Percentiles rank a stretch among this genome's conserved stretches.
phyloP scores from a whole-genome alignment of 2,888 invertebrate species.

The Apamea monoglypha region DNA sequence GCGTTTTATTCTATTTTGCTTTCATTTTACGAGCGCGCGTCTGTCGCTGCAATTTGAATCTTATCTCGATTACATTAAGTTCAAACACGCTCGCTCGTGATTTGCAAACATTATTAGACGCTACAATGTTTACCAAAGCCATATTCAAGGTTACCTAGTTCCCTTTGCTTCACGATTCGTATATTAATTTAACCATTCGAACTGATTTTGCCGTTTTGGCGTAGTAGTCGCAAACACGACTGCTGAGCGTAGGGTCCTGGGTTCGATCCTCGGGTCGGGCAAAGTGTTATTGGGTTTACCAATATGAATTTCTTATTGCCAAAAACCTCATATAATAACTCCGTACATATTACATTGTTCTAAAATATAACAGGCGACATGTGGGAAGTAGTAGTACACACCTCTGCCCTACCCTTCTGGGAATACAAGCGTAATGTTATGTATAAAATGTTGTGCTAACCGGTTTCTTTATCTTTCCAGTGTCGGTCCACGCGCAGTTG shows the following conservation, averaged over 20 bases:
- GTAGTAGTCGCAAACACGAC: background rate
- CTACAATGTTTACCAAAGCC: background rate
- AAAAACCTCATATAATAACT: background rate
- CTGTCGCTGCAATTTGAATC: too few species aligned
- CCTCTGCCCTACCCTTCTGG: background rate
- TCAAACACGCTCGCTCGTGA: background rate
- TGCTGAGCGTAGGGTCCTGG: background rate
- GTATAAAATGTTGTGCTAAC: background rate
- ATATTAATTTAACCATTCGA: background rate
- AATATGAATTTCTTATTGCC: background rate
- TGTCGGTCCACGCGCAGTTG: slow-evolving; percentile 94
- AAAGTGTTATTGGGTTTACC: background rate
- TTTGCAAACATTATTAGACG: background rate
- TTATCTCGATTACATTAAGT: background rate
- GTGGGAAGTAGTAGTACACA: background rate
- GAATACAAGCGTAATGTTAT: too few species aligned
- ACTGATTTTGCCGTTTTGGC: background rate
- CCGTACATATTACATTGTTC: too few species aligned
- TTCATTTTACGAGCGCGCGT: too few species aligned
- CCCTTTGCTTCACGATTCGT: background rate
- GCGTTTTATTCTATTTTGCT: too few species aligned
- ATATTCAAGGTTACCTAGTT: background rate
- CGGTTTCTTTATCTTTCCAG: slow-evolving; percentile 85
- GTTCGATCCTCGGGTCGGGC: background rate
- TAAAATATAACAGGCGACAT: background rate